A percentile compares a stretch with the other conserved stretches of the same genome.
Conservation (phyloP, 2,888 invertebrate species). For the Ochropacha duplaris region DNA sequence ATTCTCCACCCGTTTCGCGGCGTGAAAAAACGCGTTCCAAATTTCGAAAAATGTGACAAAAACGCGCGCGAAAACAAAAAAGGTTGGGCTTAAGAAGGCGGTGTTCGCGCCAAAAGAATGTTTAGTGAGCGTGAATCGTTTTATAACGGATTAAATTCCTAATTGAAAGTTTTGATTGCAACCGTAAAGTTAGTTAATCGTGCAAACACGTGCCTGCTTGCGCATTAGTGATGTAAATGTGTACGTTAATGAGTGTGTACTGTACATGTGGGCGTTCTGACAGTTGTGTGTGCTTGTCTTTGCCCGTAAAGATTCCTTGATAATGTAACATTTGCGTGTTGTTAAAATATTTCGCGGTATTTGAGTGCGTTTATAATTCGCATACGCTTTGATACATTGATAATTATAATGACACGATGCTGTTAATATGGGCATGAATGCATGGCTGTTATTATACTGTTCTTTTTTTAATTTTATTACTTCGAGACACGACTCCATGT, state of each 20-base stretch:
- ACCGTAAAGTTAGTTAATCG: constrained; percentile 41
- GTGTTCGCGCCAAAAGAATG: constrained; percentile 51
- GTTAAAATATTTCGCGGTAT: constrained; percentile 41
- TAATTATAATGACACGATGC: constrained; percentile 18
- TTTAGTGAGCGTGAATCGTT: constrained; percentile 39
- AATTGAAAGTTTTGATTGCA: constrained; percentile 63
- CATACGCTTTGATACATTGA: constrained; percentile 19
- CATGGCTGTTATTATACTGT: constrained; percentile 1
- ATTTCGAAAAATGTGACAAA: constrained; percentile 46
- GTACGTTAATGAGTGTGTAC: constrained; percentile 72
- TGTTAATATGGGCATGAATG: not conserved
- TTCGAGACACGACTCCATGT: not conserved
- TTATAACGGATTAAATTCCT: constrained; percentile 37
- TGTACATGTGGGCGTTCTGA: constrained; percentile 60
- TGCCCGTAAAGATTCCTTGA: constrained; percentile 31
- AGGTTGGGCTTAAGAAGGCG: constrained; percentile 21
- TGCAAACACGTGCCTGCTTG: constrained; percentile 55
- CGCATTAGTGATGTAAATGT: constrained; percentile 77
- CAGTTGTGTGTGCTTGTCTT: constrained; percentile 53
- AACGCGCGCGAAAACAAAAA: constrained; percentile 34
- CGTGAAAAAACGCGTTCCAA: constrained; percentile 52
- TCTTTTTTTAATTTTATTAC: constrained; percentile 1
- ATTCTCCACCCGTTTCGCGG: constrained; percentile 69
- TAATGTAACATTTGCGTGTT: constrained; percentile 51
- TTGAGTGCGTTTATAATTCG: constrained; percentile 32